Evolutionary conservation across 1,140 invertebrate species (phyloP).

Genomic region (Monochamus saltuarius): DNA sequence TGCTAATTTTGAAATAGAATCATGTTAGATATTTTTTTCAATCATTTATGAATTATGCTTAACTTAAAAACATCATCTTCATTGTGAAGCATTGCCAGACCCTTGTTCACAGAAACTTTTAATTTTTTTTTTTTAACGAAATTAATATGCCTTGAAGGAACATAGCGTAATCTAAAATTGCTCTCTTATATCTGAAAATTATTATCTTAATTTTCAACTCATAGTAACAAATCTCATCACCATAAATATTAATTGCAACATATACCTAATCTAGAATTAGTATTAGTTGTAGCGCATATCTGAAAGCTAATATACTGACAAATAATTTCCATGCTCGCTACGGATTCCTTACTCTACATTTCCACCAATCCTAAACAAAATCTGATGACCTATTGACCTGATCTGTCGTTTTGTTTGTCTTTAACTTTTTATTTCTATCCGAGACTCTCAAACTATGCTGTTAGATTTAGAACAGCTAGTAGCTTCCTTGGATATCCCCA

Average conservation of each 20-base stretch:
- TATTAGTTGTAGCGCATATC: not conserved
- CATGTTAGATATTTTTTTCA: no score
- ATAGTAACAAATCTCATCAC: not conserved
- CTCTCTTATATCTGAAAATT: no score
- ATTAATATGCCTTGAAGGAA: no score
- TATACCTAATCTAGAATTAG: not conserved
- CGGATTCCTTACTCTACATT: slow-evolving; percentile 36
- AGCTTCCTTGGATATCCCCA: slow-evolving; percentile 43
- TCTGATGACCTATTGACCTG: slow-evolving; percentile 21
- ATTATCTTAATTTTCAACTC: not conserved
- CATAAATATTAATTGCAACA: not conserved
- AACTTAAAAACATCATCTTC: no score
- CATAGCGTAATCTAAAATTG: no score
- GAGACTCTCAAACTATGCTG: slow-evolving; percentile 42
- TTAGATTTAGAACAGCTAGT: slow-evolving; percentile 48
- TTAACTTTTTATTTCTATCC: not conserved
- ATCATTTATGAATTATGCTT: no score
- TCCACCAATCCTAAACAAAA: slow-evolving; percentile 34
- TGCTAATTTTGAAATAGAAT: no score
- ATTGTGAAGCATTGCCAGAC: no score
- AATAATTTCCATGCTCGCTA: slow-evolving; percentile 40
- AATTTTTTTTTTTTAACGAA: no score
- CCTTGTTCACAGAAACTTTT: no score
- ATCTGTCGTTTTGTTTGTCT: not conserved
- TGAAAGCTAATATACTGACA: slow-evolving; percentile 27